These are phyloP conservation scores for Rostratula benghalensis DNA, from an alignment of 2,113 vertebrate species.

Conservation along the genomic window DNA sequence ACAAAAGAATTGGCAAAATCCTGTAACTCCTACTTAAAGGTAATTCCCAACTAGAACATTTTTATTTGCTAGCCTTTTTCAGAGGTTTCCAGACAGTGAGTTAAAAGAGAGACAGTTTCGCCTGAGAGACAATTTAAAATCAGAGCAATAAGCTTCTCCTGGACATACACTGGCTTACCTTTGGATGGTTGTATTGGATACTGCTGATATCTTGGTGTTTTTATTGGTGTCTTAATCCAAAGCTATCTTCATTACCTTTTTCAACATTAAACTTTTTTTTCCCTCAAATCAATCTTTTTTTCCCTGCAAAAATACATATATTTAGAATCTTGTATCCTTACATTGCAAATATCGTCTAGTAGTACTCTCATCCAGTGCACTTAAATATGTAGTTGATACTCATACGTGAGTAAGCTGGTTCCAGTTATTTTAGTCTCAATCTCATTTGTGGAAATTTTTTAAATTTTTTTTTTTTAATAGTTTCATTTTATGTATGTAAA, in stretches of 20 bases:
- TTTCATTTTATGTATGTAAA: too few species aligned
- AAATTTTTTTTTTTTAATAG: neutral
- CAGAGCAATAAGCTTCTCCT: neutral
- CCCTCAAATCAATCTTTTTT: neutral
- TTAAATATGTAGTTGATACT: neutral
- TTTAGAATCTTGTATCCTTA: neutral
- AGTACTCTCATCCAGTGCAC: accelerated
- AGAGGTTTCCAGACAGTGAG: neutral
- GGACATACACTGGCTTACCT: neutral
- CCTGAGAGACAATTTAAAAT: neutral
- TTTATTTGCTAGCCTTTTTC: neutral
- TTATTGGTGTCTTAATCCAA: neutral
- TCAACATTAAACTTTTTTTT: neutral
- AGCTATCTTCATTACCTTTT: neutral
- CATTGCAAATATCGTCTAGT: neutral
- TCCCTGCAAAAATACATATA: neutral
- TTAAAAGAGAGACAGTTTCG: neutral
- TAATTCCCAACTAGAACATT: neutral
- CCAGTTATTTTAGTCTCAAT: neutral
- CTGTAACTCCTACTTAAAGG: neutral
- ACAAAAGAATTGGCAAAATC: neutral
- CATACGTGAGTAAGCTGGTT: neutral
- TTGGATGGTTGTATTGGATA: neutral
- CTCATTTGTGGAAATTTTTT: neutral
- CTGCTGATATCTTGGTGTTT: neutral